These are phyloP conservation scores for Propithecus coquereli DNA, from an alignment of 2,113 vertebrate species.

Conservation along the genomic window DNA sequence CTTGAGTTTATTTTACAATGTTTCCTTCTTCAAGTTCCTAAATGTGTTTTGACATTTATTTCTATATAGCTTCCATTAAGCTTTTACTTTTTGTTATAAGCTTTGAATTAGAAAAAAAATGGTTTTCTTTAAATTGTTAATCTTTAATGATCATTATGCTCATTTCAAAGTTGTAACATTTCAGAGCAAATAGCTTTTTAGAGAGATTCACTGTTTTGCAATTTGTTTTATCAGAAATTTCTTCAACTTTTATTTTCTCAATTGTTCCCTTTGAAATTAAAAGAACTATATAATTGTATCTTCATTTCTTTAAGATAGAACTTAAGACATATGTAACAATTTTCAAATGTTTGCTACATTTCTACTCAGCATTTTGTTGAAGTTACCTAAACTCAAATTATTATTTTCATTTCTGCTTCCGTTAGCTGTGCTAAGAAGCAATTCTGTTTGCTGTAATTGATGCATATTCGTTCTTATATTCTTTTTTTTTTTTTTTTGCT, in stretches of 20 bases:
- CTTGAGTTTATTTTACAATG: constrained; percentile 25
- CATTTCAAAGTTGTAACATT: constrained; percentile 58
- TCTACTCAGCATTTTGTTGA: constrained; percentile 13
- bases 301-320: constrained; percentile 52
- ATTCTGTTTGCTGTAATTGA: not conserved
- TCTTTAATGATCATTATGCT: constrained; percentile 67
- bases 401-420: constrained; percentile 11
- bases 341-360: constrained; percentile 35
- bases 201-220: constrained; percentile 39
- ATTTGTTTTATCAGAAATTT: constrained; percentile 68
- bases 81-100: constrained; percentile 52
- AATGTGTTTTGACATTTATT: constrained; percentile 40
- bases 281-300: constrained; percentile 42
- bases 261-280: constrained; percentile 69
- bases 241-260: constrained; percentile 59
- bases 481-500: not conserved
- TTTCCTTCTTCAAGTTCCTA: constrained; percentile 29
- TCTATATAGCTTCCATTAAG: constrained; percentile 43
- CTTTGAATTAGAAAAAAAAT: constrained; percentile 24
- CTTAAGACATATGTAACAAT: constrained; percentile 46
- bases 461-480: not conserved
- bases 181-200: constrained; percentile 52
- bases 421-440: not conserved
- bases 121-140: constrained; percentile 54
- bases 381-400: not conserved